A percentile compares a stretch with the other conserved stretches of the same genome.
Evolutionary conservation across 2,888 invertebrate genomes (phyloP).

Genomic region (Euplexia lucipara): DNA sequence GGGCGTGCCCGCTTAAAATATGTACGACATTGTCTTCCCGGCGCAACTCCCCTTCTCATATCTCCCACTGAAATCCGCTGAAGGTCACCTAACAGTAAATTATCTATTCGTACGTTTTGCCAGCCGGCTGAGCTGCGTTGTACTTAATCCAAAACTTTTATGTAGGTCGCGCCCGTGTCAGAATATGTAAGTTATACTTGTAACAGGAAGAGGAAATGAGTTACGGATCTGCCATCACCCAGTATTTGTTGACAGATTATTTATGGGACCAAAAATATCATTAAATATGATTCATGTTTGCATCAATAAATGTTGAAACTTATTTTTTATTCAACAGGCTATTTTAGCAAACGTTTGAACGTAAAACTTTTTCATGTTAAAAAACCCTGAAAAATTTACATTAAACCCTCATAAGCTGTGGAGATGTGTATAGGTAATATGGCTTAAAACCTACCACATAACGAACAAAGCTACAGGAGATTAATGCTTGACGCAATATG

Average conservation of each 20-base stretch:
- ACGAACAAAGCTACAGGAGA: slow-evolving; percentile 36
- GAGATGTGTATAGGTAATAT: slow-evolving; percentile 7
- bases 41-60: slow-evolving; percentile 84
- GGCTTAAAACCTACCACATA: slow-evolving; percentile 25
- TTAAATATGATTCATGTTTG: slow-evolving; percentile 34
- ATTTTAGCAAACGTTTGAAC: not conserved
- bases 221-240: slow-evolving; percentile 68
- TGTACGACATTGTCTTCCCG: slow-evolving; percentile 90
- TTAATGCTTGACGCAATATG: slow-evolving; percentile 32
- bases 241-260: slow-evolving; percentile 71
- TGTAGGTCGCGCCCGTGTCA: slow-evolving; percentile 76
- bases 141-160: slow-evolving; percentile 76
- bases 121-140: slow-evolving; percentile 70
- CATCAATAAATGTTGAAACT: slow-evolving; percentile 6
- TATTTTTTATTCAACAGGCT: not conserved
- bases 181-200: slow-evolving; percentile 60
- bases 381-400: not conserved
- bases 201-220: slow-evolving; percentile 65
- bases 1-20: slow-evolving; percentile 90
- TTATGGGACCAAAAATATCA: slow-evolving; percentile 58
- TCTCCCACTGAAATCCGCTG: slow-evolving; percentile 81
- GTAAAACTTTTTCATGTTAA: not conserved
- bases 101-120: slow-evolving; percentile 80
- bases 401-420: not conserved
- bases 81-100: slow-evolving; percentile 85